phyloP scores from a whole-genome alignment of 2,113 vertebrate species.

The Enhydra lutris region DNA sequence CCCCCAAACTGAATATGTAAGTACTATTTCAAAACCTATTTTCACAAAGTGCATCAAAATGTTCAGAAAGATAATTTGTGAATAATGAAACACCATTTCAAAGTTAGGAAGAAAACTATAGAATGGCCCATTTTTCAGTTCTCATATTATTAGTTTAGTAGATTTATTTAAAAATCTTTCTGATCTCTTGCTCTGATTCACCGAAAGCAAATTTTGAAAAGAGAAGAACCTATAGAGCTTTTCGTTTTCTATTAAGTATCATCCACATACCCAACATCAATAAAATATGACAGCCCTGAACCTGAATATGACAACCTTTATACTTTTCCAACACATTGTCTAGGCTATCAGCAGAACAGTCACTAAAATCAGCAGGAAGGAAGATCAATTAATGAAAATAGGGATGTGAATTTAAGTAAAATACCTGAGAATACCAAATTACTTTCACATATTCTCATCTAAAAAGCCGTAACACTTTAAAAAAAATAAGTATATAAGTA shows the following conservation, averaged over 20 bases:
- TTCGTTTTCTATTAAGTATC: constrained; percentile 48
- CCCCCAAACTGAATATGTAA: background rate
- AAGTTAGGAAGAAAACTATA: constrained; percentile 18
- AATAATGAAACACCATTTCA: constrained; percentile 48
- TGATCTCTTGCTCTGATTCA: constrained; percentile 10
- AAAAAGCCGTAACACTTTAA: background rate
- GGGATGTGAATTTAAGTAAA: background rate
- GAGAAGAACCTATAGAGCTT: background rate
- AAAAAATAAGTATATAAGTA: background rate
- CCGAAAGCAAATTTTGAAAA: constrained; percentile 17
- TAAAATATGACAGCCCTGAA: background rate
- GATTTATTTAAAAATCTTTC: background rate
- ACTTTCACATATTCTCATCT: background rate
- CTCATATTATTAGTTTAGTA: background rate
- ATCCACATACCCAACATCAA: constrained; percentile 11
- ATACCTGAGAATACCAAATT: background rate
- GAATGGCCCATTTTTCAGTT: background rate
- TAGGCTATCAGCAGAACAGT: background rate
- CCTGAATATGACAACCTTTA: background rate
- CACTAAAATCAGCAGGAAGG: background rate
- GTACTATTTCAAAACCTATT: background rate
- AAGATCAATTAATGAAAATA: background rate
- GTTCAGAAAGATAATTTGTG: constrained; percentile 45
- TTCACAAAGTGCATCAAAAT: background rate
- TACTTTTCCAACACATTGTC: background rate